Percentiles rank a stretch among this genome's conserved stretches.
Evolutionary conservation across 2,797 vertebrate genomes (phyloP).

Genomic region (Botia kubotai): DNA sequence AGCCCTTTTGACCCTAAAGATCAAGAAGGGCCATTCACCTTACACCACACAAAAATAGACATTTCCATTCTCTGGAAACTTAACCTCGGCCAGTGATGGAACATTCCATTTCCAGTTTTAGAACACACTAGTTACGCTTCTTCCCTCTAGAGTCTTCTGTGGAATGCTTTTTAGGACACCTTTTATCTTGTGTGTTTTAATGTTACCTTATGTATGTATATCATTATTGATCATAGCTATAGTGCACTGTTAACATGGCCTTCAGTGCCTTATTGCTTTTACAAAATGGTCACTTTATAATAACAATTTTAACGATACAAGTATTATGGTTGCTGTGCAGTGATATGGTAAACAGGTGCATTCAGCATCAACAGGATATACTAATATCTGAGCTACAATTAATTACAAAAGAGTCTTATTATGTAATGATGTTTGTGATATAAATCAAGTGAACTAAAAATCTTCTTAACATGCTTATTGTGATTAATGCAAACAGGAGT

Average conservation of each 20-base stretch:
- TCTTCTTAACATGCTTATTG: not conserved
- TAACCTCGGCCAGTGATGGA: slow-evolving; percentile 43
- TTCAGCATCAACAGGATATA: not conserved
- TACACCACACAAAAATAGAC: slow-evolving; percentile 45
- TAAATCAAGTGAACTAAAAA: not conserved
- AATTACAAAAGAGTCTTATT: too few relatives aligned
- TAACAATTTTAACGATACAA: too few relatives aligned
- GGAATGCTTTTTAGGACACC: slow-evolving; percentile 5
- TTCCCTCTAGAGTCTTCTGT: slow-evolving; percentile 9
- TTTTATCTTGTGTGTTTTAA: not conserved
- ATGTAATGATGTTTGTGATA: not conserved
- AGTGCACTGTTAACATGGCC: too few relatives aligned
- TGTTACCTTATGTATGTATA: not conserved
- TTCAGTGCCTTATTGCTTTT: too few relatives aligned
- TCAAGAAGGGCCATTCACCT: slow-evolving; percentile 40
- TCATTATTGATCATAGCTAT: too few relatives aligned
- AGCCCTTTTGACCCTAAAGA: slow-evolving; percentile 41
- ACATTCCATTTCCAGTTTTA: slow-evolving; percentile 40
- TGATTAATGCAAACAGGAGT: not conserved
- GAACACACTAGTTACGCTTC: not conserved
- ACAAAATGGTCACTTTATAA: too few relatives aligned
- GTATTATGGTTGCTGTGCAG: not conserved
- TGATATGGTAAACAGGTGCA: not conserved
- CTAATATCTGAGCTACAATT: not conserved
- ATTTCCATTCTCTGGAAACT: slow-evolving; percentile 58